A percentile compares a stretch with the other conserved stretches of the same genome.
phyloP scores from a whole-genome alignment of 2,797 vertebrate species.

The Sebastes diploproa region DNA sequence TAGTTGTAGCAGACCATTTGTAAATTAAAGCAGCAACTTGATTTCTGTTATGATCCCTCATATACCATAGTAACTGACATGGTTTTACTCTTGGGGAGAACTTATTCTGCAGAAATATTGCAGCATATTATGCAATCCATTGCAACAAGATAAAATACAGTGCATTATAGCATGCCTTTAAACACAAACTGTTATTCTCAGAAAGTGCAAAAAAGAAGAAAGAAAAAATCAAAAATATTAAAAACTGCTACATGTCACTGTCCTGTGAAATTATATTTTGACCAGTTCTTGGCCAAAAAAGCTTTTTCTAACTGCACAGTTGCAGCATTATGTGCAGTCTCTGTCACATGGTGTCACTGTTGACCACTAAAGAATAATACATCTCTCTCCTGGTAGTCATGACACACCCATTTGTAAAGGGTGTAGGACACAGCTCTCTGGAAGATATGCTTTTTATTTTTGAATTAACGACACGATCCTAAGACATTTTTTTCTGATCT shows the following conservation, averaged over 20 bases:
- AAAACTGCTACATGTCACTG: not conserved
- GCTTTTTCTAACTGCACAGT: not conserved
- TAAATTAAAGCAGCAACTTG: rapidly evolving
- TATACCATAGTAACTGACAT: too few species aligned
- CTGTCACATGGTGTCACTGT: slow-evolving; percentile 76
- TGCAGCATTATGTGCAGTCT: not conserved
- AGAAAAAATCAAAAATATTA: not conserved
- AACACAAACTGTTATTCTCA: not conserved
- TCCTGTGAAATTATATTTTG: not conserved
- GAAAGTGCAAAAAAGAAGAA: not conserved
- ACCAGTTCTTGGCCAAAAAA: not conserved
- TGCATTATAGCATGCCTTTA: too few species aligned
- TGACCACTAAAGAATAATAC: slow-evolving; percentile 49
- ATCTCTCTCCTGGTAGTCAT: not conserved
- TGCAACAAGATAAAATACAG: too few species aligned
- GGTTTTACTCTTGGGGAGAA: too few species aligned
- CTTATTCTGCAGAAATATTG: too few species aligned
- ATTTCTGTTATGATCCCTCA: too few species aligned
- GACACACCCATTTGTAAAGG: slow-evolving; percentile 57
- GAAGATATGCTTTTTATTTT: not conserved
- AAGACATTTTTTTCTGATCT: not conserved
- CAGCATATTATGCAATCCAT: too few species aligned
- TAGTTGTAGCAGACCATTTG: too few species aligned
- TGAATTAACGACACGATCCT: not conserved
- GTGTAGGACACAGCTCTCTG: slow-evolving; percentile 9